Evolutionary conservation across 1,140 invertebrate genomes (phyloP).

Genomic region (Acromyrmex charruanus): DNA sequence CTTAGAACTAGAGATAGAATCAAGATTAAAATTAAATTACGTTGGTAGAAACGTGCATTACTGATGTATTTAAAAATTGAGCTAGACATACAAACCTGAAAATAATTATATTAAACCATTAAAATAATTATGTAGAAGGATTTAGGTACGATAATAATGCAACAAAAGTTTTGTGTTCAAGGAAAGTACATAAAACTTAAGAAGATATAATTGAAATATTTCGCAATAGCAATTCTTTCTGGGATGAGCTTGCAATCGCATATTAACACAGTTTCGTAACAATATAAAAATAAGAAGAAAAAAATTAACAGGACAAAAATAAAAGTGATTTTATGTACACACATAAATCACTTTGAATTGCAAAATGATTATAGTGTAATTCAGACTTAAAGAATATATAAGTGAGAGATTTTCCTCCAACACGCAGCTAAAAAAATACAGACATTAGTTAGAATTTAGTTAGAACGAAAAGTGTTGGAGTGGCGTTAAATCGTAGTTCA

Average conservation of each 20-base stretch:
- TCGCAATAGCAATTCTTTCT: background rate
- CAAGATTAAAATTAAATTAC: too few species aligned
- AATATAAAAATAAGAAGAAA: background rate
- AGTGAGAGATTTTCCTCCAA: background rate
- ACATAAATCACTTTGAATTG: background rate
- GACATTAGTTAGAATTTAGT: background rate
- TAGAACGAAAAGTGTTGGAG: conserved; percentile 25
- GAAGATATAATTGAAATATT: background rate
- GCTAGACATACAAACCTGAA: too few species aligned
- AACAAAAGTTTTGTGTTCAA: background rate
- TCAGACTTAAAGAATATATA: background rate
- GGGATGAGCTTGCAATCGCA: background rate
- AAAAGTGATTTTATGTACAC: background rate
- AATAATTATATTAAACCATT: too few species aligned
- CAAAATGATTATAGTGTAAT: background rate
- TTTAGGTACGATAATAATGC: too few species aligned
- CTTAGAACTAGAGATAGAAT: too few species aligned
- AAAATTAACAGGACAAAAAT: background rate
- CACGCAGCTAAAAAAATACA: background rate
- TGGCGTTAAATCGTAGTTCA: conserved; percentile 18
- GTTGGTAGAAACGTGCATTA: too few species aligned
- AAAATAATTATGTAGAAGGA: too few species aligned
- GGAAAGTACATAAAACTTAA: background rate
- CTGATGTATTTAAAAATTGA: too few species aligned
- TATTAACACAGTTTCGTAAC: background rate